Evolutionary conservation across 53 echinoderm and acorn worm species (phyloP).

Genomic region (Hippasteria phrygiana): DNA sequence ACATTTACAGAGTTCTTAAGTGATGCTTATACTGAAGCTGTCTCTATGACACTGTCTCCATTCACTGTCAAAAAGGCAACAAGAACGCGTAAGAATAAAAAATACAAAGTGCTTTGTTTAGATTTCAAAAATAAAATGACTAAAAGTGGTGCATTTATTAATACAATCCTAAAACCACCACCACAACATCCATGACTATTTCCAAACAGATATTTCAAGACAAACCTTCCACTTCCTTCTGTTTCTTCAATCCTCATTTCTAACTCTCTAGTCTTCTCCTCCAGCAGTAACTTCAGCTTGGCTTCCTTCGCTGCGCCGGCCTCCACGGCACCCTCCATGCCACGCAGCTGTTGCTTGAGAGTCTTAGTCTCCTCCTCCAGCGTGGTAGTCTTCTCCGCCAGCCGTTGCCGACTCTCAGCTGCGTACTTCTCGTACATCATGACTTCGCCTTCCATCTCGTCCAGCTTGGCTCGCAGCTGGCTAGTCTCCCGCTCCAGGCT

Average conservation of each 20-base stretch:
- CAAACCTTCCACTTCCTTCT: constrained; percentile 8
- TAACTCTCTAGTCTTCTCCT: constrained; percentile 64
- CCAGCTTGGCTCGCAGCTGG: constrained; percentile 29
- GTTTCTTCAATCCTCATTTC: constrained; percentile 1
- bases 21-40: too few species aligned
- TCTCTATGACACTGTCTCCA: too few species aligned
- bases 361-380: constrained; percentile 48
- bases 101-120: too few species aligned
- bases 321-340: constrained; percentile 53
- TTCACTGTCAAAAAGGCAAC: constrained; percentile 3
- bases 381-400: constrained; percentile 35
- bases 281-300: constrained; percentile 40
- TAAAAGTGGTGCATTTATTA: too few species aligned
- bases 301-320: constrained; percentile 33
- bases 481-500: constrained; percentile 48
- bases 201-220: background rate
- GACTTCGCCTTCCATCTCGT: constrained; percentile 38
- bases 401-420: background rate
- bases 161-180: too few species aligned
- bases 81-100: too few species aligned
- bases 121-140: too few species aligned
- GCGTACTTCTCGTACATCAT: constrained; percentile 36
- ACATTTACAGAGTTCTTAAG: too few species aligned
- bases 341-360: constrained; percentile 9
- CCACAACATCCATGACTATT: background rate